Conservation (phyloP, 2,797 vertebrate genomes). For the Coranthus polyacanthus region DNA sequence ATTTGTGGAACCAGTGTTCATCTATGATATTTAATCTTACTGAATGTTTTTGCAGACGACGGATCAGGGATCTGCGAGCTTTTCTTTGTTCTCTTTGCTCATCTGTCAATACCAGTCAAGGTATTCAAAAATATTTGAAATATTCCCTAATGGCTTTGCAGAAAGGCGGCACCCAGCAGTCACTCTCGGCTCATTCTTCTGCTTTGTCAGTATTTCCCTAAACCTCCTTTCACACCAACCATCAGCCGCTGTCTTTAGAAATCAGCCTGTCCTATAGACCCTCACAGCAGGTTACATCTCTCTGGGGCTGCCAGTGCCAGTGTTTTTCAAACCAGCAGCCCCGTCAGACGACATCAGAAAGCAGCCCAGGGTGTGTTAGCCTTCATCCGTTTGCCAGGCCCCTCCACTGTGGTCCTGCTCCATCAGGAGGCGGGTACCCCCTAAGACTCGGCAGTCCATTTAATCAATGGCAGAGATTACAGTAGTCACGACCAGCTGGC, state of each 20-base stretch:
- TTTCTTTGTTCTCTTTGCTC: conserved; percentile 22
- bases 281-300: conserved; percentile 73
- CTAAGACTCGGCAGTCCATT: conserved; percentile 64
- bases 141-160: conserved; percentile 58
- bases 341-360: conserved; percentile 76
- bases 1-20: background rate
- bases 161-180: conserved; percentile 59
- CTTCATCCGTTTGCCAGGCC: conserved; percentile 60
- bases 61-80: conserved; percentile 12
- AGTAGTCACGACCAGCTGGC: conserved; percentile 74
- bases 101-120: conserved; percentile 46
- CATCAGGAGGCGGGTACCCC: conserved; percentile 61
- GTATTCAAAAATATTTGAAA: conserved; percentile 60
- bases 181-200: conserved; percentile 35
- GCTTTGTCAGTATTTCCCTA: conserved; percentile 65
- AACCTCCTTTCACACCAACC: conserved; percentile 67
- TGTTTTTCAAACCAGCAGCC: conserved; percentile 63
- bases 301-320: conserved; percentile 61
- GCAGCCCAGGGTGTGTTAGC: conserved; percentile 65
- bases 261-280: conserved; percentile 59
- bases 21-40: background rate
- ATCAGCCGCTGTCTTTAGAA: conserved; percentile 65
- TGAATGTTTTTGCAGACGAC: background rate
- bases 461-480: conserved; percentile 81
- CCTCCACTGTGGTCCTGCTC: conserved; percentile 65